Base-by-base conservation (phyloP, 2,797 vertebrate species). In the Neomorphus geoffroyi region DNA sequence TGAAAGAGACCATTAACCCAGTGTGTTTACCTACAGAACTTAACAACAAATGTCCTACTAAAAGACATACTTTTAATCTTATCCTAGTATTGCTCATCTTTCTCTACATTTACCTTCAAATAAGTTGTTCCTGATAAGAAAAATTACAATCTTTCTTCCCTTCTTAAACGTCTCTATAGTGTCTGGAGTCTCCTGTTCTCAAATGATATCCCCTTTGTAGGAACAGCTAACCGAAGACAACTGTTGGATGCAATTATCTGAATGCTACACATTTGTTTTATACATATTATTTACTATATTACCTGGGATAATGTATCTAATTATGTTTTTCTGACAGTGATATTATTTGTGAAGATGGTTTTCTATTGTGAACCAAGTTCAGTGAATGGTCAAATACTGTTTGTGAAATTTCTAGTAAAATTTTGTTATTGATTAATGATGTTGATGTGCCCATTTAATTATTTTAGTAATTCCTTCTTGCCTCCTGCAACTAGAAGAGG, bases 1-100 rank as follows among this genome's bases (percentile, higher is more conserved):
- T 60, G 91, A 95, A 90, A 93, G 88, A 93, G 45, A 56, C 60
- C 66, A 92, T 94, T 86, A 94, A 93, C 32, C 46, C 62, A 19
- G 23, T 2, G 66, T 41, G 10, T 80, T 84, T 94, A 93, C 74
- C 73, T 84, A 64, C 37, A 70, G 60, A 85, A 73, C 28, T 86
- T 56, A 53, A 3, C 84, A 62, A 62, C 77, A 71, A 43, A 53
- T 23, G 41, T 33, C 51, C 60, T 22, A 81, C 45, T 26, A 43
- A 65, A 70, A 64, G 41, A 70, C 24, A 14, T 3, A 30, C 24
- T 64, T 86, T 54, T 86, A 87, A 82, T 87, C 60, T 91, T 72
- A 67, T 12, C 60, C 41, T 23, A 16, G 26, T 22, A 41, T 57
- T 5, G 1, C 57, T 90, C 60, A 43, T 80, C 72, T 88, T 93